phyloP scores from a whole-genome alignment of 2,797 vertebrate genomes.

The Neosalanx taihuensis region DNA sequence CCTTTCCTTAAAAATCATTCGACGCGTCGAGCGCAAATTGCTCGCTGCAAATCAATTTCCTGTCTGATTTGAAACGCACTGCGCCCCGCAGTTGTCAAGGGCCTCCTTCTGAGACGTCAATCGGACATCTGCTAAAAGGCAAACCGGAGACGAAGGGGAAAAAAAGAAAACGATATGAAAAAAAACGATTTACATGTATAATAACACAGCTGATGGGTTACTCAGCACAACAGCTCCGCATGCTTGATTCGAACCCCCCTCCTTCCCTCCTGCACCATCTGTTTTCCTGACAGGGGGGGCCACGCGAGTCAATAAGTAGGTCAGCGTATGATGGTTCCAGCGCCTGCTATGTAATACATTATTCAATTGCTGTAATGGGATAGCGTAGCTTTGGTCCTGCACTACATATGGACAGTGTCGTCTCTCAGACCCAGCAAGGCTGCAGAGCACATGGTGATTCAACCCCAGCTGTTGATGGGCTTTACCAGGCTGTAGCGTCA shows the following conservation, averaged over 20 bases:
- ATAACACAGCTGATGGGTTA: slow-evolving; percentile 35
- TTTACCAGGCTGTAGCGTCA: slow-evolving; percentile 47
- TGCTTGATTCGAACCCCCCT: slow-evolving; percentile 4
- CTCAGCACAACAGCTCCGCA: slow-evolving; percentile 19
- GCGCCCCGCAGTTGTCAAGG: slow-evolving; percentile 4
- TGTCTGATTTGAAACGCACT: slow-evolving; percentile 29
- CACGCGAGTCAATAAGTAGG: slow-evolving; percentile 31
- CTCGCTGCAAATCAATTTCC: slow-evolving; percentile 16
- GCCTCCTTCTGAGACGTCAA: slow-evolving; percentile 17
- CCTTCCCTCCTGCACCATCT: slow-evolving; percentile 6
- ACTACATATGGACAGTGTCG: slow-evolving; percentile 40
- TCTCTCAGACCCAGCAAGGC: slow-evolving; percentile 48
- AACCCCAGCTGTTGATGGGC: slow-evolving; percentile 59
- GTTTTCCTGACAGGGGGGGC: slow-evolving; percentile 28
- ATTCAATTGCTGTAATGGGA: slow-evolving; percentile 48
- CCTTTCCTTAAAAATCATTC: background rate
- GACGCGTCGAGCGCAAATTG: background rate
- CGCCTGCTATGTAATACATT: slow-evolving; percentile 39
- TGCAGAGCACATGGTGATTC: slow-evolving; percentile 46
- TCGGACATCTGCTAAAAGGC: slow-evolving; percentile 19
- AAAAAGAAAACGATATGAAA: slow-evolving; percentile 5
- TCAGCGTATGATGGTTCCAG: slow-evolving; percentile 44
- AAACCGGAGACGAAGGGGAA: slow-evolving; percentile 22
- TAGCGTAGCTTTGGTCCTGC: slow-evolving; percentile 38
- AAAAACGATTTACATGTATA: slow-evolving; percentile 15